Base-by-base conservation (phyloP, 2,797 vertebrate species). In the Mus spretus region DNA sequence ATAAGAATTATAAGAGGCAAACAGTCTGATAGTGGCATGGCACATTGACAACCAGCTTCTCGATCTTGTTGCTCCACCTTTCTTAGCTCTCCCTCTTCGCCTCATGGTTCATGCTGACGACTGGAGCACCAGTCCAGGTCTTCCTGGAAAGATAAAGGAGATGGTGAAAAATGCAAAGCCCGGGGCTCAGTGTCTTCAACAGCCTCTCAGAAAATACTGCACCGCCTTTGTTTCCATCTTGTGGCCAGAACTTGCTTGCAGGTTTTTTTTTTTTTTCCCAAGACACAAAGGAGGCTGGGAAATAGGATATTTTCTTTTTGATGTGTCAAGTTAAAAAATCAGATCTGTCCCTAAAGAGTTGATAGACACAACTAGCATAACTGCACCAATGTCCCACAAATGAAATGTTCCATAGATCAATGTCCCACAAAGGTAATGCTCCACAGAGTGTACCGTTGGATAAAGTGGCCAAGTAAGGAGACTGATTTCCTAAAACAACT, bases 401-500 rank as follows among this genome's bases (percentile, higher is more conserved):
- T 77, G 81, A 70, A 74, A 79, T 44, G 14, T 95, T 91, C 55
- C 72, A 57, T 4, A 63, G 57, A 31, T 94, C 50, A 87, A 75
- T 90, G 57, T 89, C 65, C 47, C 59, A 81, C 44, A 95, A 89
- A 84, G 80, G 81, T 70, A 74, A 79, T 44, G 14, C 95, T 91
- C 47, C 72, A 57, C 3, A 88, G 78, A 57, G 80, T 4, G 3
- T 79, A 63, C 88, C 37, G 37, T 95, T 70, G 57, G 26, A 87
- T 90, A 88, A 96, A 95, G 83, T 95, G 84, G 87, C 86, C 81
- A 94, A 92, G 53, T 79, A 94, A 94, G 37, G 59, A 95, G 70
- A 85, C 37, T 90, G 87, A 61, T 79, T 95, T 95, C 63, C 28
- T 61, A 4, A 65, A 55, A 94, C 44, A 95, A 14, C 87, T 94